Percentiles rank a stretch among this genome's conserved stretches.
These are phyloP conservation scores for Ennomos fuscantarius DNA, from an alignment of 2,888 invertebrate species.

Conservation along the genomic window DNA sequence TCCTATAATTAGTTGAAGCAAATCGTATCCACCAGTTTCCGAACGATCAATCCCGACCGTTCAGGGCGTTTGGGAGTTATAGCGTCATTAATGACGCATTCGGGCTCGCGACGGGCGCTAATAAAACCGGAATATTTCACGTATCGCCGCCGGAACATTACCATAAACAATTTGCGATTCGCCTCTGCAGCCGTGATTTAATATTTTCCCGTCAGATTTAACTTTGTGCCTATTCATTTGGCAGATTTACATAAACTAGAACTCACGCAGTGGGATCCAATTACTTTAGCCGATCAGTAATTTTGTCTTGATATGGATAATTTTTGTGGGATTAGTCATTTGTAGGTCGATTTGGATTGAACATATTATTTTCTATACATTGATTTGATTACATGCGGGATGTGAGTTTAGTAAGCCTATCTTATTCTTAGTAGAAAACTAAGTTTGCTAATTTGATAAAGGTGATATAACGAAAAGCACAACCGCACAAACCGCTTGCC, in stretches of 20 bases:
- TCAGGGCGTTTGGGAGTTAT: constrained; percentile 29
- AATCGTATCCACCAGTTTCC: constrained; percentile 23
- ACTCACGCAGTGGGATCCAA: no score
- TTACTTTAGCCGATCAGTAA: no score
- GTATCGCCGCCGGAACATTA: constrained; percentile 61
- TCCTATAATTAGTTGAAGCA: constrained; percentile 19
- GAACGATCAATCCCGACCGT: constrained; percentile 29
- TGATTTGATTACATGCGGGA: no score
- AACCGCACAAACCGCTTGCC: no score
- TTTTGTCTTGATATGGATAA: no score
- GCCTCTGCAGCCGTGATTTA: constrained; percentile 63
- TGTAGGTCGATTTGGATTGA: no score
- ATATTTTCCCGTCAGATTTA: constrained; percentile 52
- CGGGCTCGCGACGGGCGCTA: constrained; percentile 45
- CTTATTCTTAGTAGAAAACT: no score
- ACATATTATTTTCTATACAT: no score
- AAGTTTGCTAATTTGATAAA: no score
- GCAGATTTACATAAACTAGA: constrained; percentile 8
- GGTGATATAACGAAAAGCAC: no score
- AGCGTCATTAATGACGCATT: constrained; percentile 36
- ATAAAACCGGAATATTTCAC: constrained; percentile 70
- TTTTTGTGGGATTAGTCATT: no score
- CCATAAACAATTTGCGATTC: constrained; percentile 74
- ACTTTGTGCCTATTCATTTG: constrained; percentile 10
- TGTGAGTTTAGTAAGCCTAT: no score